These are phyloP conservation scores for Gavialis gangeticus DNA, from an alignment of 2,113 vertebrate species.

Conservation along the genomic window DNA sequence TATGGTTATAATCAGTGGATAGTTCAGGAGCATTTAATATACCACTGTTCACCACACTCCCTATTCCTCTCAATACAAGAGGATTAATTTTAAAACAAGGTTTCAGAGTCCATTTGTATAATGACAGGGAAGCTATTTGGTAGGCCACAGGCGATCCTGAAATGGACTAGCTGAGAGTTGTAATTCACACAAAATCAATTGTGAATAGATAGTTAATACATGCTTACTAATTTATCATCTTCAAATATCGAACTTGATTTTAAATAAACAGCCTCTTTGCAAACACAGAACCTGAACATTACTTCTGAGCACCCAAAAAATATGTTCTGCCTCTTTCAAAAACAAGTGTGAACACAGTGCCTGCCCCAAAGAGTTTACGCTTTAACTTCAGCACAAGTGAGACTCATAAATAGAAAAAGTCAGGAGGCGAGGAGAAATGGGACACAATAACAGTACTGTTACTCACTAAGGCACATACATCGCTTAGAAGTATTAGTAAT, in stretches of 20 bases:
- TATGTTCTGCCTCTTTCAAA: neutral
- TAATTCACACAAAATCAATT: neutral
- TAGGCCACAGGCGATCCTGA: neutral
- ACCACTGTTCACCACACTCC: too few species aligned
- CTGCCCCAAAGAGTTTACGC: neutral
- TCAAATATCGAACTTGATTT: neutral
- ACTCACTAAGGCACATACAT: neutral
- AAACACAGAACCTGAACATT: neutral
- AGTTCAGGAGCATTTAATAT: neutral
- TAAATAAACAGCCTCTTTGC: neutral
- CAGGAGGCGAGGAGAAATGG: neutral
- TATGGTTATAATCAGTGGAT: neutral
- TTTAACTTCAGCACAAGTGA: neutral
- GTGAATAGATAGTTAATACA: neutral
- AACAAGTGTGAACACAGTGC: neutral
- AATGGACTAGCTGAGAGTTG: neutral
- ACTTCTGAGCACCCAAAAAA: neutral
- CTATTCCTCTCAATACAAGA: neutral
- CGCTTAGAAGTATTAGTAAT: neutral
- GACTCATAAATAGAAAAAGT: neutral
- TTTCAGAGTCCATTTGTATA: neutral
- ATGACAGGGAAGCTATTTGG: neutral
- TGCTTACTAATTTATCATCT: neutral
- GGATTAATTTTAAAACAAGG: neutral
- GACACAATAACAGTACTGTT: neutral